Percentiles rank a stretch among this genome's conserved stretches.
Evolutionary conservation across 2,113 vertebrate species (phyloP).

Genomic region (Microtus ochrogaster): DNA sequence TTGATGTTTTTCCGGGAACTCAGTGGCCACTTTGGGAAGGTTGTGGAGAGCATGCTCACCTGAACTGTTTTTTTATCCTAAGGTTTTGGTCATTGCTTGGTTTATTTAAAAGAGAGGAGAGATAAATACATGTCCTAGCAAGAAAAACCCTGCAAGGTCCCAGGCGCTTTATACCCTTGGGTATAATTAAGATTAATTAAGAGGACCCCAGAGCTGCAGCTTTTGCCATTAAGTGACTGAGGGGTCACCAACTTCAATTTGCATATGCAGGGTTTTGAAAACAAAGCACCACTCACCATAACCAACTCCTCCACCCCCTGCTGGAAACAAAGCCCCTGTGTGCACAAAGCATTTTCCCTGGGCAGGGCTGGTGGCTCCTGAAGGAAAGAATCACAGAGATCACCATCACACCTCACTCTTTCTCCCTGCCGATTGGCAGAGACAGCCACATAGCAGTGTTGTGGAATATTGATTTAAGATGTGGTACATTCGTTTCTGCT

Average conservation of each 20-base stretch:
- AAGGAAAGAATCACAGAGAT: slow-evolving; percentile 41
- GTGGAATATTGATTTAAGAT: neutral
- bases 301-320: neutral
- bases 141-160: slow-evolving; percentile 6
- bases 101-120: slow-evolving; percentile 21
- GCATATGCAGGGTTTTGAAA: slow-evolving; percentile 48
- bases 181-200: slow-evolving; percentile 59
- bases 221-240: neutral
- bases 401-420: neutral
- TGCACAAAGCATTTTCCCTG: neutral
- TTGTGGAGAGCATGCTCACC: slow-evolving; percentile 50
- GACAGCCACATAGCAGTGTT: neutral
- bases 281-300: neutral
- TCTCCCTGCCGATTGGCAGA: slow-evolving; percentile 19
- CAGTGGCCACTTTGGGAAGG: slow-evolving; percentile 12
- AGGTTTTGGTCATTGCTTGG: slow-evolving; percentile 32
- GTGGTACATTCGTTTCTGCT: neutral
- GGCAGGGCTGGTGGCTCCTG: neutral
- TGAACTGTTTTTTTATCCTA: slow-evolving; percentile 43
- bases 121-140: neutral
- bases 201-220: slow-evolving; percentile 14
- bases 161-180: neutral
- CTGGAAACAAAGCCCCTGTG: slow-evolving; percentile 3
- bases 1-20: slow-evolving; percentile 46
- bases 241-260: slow-evolving; percentile 25